phyloP scores from a whole-genome alignment of 2,113 vertebrate genomes.

The Rhizomys pruinosus region DNA sequence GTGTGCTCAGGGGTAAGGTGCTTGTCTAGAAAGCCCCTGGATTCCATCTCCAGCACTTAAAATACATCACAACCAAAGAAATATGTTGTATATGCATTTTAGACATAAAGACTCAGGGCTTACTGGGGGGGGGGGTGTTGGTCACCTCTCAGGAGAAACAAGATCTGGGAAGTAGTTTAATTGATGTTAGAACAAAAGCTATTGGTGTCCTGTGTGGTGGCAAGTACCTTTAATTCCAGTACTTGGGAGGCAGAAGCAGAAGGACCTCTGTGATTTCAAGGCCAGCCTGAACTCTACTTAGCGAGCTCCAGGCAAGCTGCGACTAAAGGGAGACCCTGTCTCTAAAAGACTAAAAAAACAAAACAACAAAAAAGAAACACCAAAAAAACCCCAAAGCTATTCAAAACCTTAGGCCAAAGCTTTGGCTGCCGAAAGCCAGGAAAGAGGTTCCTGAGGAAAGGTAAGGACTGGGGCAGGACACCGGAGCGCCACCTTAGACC shows the following conservation, averaged over 20 bases:
- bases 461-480: neutral
- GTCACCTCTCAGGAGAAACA: neutral
- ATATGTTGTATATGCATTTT: accelerated
- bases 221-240: too few species aligned
- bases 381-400: too few species aligned
- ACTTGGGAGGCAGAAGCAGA: too few species aligned
- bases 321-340: too few species aligned
- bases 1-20: neutral
- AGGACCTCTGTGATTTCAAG: too few species aligned
- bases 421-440: neutral
- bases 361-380: too few species aligned
- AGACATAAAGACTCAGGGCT: neutral
- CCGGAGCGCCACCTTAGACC: neutral
- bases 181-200: neutral
- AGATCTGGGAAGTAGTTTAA: neutral
- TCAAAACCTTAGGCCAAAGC: too few species aligned
- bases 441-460: neutral
- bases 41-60: neutral
- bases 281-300: too few species aligned
- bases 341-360: too few species aligned
- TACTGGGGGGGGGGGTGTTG: neutral
- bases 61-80: constrained; percentile 45
- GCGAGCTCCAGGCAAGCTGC: too few species aligned
- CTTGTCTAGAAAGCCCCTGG: neutral
- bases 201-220: too few species aligned